A percentile compares a stretch with the other conserved stretches of the same genome.
phyloP scores from a whole-genome alignment of 2,888 invertebrate genomes.

The Eupithecia inturbata region DNA sequence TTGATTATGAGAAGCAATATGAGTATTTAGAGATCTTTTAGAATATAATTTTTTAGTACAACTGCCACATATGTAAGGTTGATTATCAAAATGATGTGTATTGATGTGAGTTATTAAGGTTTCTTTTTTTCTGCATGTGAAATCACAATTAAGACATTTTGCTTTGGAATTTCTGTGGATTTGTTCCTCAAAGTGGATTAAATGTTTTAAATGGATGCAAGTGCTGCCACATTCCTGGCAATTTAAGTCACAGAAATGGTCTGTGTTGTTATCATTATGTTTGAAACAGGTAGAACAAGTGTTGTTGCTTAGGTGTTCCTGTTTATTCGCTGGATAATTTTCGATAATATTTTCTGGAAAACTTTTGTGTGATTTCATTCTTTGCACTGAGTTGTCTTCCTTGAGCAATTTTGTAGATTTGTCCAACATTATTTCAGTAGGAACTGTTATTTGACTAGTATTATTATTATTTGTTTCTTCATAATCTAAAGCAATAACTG shows the following conservation, averaged over 20 bases:
- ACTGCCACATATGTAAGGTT: neutral
- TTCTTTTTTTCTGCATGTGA: slow-evolving; percentile 8
- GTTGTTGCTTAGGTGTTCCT: neutral
- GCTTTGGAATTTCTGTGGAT: neutral
- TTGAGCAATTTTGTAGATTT: neutral
- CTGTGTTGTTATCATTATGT: neutral
- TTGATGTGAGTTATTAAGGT: slow-evolving; percentile 3
- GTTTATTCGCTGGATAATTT: neutral
- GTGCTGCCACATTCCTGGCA: neutral
- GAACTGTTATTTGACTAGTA: neutral
- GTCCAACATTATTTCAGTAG: neutral
- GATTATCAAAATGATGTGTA: slow-evolving; percentile 4
- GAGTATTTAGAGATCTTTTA: neutral
- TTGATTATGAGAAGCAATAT: neutral
- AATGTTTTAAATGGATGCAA: slow-evolving; percentile 9
- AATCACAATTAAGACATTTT: slow-evolving; percentile 13
- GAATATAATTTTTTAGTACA: neutral
- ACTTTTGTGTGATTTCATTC: neutral
- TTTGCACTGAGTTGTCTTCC: neutral
- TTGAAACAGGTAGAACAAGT: neutral
- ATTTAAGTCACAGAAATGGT: too few species aligned
- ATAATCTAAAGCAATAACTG: neutral
- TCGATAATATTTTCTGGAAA: neutral
- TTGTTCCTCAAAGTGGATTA: slow-evolving; percentile 10
- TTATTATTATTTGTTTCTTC: neutral